Conservation (phyloP, 2,888 invertebrate genomes). For the Timema podura region DNA sequence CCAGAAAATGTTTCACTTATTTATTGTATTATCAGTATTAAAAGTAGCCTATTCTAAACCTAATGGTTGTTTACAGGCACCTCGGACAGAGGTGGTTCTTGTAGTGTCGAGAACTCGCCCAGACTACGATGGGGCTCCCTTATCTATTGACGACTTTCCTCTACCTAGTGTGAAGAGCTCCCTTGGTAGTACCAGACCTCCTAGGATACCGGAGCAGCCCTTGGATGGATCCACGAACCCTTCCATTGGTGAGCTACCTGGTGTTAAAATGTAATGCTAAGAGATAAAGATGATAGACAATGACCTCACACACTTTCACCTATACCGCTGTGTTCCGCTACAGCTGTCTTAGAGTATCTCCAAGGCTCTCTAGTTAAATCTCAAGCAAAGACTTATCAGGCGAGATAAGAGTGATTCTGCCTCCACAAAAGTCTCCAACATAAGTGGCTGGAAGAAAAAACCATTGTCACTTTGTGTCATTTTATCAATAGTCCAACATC, state of each 20-base stretch:
- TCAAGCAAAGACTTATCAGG: too few relatives aligned
- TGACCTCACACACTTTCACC: too few relatives aligned
- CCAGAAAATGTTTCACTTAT: neutral
- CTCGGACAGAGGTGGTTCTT: conserved; percentile 72
- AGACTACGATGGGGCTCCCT: conserved; percentile 20
- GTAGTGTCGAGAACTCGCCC: conserved; percentile 58
- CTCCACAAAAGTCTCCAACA: too few relatives aligned
- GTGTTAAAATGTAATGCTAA: too few relatives aligned
- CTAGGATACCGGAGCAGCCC: conserved; percentile 36
- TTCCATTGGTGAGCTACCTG: conserved; percentile 16
- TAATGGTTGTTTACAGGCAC: conserved; percentile 52
- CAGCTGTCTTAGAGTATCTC: too few relatives aligned
- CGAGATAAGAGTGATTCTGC: too few relatives aligned
- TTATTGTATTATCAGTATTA: neutral
- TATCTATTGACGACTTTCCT: conserved; percentile 15
- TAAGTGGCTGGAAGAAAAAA: too few relatives aligned
- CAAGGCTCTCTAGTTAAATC: too few relatives aligned
- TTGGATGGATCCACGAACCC: conserved; percentile 6
- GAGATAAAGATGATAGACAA: too few relatives aligned
- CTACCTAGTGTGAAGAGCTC: conserved; percentile 15
- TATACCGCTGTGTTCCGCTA: too few relatives aligned
- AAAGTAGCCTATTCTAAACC: conserved; percentile 7
- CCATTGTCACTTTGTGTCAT: too few relatives aligned
- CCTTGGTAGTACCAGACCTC: conserved; percentile 32
- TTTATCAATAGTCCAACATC: too few relatives aligned